These are phyloP conservation scores for Eumerus sabulonum DNA, from an alignment of 2,888 invertebrate genomes.

Conservation along the genomic window DNA sequence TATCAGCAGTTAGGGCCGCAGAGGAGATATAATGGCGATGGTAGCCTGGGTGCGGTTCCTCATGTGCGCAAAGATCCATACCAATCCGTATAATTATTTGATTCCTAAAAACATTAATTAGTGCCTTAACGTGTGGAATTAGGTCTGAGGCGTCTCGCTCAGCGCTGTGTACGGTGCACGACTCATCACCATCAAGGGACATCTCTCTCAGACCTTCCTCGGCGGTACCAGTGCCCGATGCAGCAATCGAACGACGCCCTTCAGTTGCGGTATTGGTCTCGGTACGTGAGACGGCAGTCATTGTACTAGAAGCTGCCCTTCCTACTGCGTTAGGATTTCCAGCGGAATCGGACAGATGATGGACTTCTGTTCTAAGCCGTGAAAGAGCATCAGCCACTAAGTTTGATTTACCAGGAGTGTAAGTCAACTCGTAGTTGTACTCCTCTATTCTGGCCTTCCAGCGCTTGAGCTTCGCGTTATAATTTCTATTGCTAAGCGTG, in stretches of 20 bases:
- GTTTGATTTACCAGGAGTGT: constrained; percentile 37
- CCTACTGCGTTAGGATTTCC: neutral
- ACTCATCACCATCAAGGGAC: neutral
- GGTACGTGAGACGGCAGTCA: constrained; percentile 1
- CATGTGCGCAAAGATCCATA: too few relatives aligned
- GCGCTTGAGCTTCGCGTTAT: constrained; percentile 43
- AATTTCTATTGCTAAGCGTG: constrained; percentile 30
- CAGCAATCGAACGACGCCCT: neutral
- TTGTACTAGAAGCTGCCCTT: too few relatives aligned
- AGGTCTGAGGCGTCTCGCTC: neutral
- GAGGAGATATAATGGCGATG: too few relatives aligned
- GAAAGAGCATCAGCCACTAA: constrained; percentile 34
- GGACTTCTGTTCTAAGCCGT: constrained; percentile 16
- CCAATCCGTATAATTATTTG: too few relatives aligned
- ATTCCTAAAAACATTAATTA: constrained; percentile 52
- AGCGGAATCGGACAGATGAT: constrained; percentile 10
- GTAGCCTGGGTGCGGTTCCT: too few relatives aligned
- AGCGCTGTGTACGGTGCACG: neutral
- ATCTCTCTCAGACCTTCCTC: neutral
- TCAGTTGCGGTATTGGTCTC: constrained; percentile 5
- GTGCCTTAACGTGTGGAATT: too few relatives aligned
- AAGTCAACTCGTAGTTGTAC: constrained; percentile 30
- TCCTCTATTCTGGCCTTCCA: constrained; percentile 39
- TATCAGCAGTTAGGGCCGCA: too few relatives aligned
- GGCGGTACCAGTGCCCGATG: neutral